Base-by-base conservation (phyloP, 2,113 vertebrate genomes). In the Hippocampus comes region DNA sequence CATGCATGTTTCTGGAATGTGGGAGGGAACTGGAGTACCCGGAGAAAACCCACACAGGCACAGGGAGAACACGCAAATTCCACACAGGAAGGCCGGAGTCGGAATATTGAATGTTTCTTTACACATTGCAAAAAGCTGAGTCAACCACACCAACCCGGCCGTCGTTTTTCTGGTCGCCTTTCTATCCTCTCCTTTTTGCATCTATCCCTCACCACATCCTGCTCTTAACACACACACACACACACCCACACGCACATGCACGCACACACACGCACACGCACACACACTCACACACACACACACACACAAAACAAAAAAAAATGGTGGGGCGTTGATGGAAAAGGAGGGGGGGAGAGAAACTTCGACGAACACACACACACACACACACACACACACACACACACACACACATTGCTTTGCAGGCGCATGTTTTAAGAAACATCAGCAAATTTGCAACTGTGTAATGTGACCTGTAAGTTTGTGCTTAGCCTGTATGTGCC, bases 151-250 rank as follows among this genome's bases (percentile, higher is more conserved):
- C 17, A 25, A n/a, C 43, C 43, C 66, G 63, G 68, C 70, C 41
- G 74, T 38, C 17, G 67, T 57, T n/a, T 34, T 30, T 30, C 34
- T 68, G 69, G 67, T 55, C 38, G 34, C 8, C 3, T 17, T 41
- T 55, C 23, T 69, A 49, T 72, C 64, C 63, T 78, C 71, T 71
- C 68, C 46, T 68, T 38, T 38, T 38, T 73, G 55, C 72, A 82
- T 82, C 78, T 76, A 76, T 63, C 63, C 61, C 12, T 20, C 56
- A 84, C 84, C 84, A 86, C 84, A 85, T 85, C 84, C 88, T 87
- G 80, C 71, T 64, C 20, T 46, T 42, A 53, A 63, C 56, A 71
- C 63, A 70, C 74, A 79, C 56, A 72, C 9, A 68, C 2, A 4
- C 30, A 34, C 5, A 4, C 30, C 5, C 30, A 34, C 5, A 4